Conservation (phyloP, 2,797 vertebrate species). For the Moxostoma hubbsi region DNA sequence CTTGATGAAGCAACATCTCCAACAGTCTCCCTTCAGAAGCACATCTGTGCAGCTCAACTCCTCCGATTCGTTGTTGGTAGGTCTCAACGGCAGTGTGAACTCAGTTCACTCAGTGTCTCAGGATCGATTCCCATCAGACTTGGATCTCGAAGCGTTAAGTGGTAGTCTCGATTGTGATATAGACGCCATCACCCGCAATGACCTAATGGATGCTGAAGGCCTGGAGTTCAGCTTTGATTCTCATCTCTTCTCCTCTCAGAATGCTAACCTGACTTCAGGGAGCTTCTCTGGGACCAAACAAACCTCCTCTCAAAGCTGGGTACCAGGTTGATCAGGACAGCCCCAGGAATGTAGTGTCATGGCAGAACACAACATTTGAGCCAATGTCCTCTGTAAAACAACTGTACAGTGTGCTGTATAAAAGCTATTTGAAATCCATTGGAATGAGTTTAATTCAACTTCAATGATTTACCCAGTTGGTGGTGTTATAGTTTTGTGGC, state of each 20-base stretch:
- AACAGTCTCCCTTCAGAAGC: constrained; percentile 82
- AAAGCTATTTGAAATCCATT: constrained; percentile 48
- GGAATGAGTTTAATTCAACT: constrained; percentile 32
- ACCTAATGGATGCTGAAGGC: constrained; percentile 98
- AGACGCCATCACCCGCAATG: constrained; percentile 94
- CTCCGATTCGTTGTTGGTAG: constrained; percentile 83
- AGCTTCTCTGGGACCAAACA: constrained; percentile 93
- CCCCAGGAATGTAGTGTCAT: constrained; percentile 65
- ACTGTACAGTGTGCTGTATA: constrained; percentile 50
- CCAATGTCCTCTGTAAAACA: constrained; percentile 20
- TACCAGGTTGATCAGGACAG: constrained; percentile 88
- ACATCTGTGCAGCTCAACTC: constrained; percentile 91
- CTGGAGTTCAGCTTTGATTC: constrained; percentile 98
- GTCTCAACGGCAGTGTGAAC: constrained; percentile 79
- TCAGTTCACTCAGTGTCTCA: constrained; percentile 83
- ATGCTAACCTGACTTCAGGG: constrained; percentile 90
- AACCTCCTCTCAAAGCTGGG: constrained; percentile 93
- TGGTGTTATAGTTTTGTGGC: constrained; percentile 45
- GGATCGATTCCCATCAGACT: constrained; percentile 89
- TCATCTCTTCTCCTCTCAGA: constrained; percentile 87
- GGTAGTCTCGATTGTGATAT: constrained; percentile 95
- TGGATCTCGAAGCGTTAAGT: constrained; percentile 95
- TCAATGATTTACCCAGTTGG: constrained; percentile 36
- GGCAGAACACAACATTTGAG: constrained; percentile 49
- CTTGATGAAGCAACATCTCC: constrained; percentile 86